Evolutionary conservation across 2,113 vertebrate genomes (phyloP).

Genomic region (Poeciliopsis prolifica): DNA sequence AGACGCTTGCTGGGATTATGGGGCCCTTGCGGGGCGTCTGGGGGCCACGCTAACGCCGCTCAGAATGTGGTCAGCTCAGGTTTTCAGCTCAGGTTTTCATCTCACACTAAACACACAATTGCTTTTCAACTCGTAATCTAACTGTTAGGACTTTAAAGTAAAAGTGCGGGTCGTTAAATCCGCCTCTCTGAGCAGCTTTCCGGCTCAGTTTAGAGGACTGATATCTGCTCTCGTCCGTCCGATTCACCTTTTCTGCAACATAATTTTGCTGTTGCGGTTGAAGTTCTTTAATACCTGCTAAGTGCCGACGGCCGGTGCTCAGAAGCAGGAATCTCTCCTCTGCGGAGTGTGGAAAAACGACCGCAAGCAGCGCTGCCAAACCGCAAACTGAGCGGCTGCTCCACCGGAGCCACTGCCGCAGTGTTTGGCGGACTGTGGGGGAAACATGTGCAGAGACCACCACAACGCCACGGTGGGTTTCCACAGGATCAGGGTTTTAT

Average conservation of each 20-base stretch:
- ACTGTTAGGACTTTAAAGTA: background rate
- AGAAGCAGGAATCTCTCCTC: slow-evolving; percentile 50
- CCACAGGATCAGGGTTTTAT: slow-evolving; percentile 50
- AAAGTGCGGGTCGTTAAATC: background rate
- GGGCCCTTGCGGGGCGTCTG: slow-evolving; percentile 51
- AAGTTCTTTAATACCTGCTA: slow-evolving; percentile 24
- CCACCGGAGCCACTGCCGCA: slow-evolving; percentile 57
- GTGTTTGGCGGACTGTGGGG: slow-evolving; percentile 48
- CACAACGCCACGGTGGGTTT: slow-evolving; percentile 46
- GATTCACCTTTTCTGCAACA: slow-evolving; percentile 4
- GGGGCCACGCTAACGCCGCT: slow-evolving; percentile 63
- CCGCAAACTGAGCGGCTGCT: slow-evolving; percentile 69
- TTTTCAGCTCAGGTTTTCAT: background rate
- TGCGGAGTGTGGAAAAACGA: slow-evolving; percentile 52
- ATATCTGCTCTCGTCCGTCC: background rate
- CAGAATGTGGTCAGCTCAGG: slow-evolving; percentile 51
- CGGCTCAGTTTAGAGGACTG: slow-evolving; percentile 28
- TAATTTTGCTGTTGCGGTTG: slow-evolving; percentile 14
- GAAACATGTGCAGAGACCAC: slow-evolving; percentile 61
- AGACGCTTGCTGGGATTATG: slow-evolving; percentile 74
- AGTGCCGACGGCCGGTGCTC: slow-evolving; percentile 36
- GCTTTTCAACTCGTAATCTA: background rate
- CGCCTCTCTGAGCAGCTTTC: slow-evolving; percentile 59
- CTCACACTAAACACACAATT: background rate
- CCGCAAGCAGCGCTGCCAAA: slow-evolving; percentile 59